phyloP scores from a whole-genome alignment of 2,797 vertebrate species.

The Myripristis murdjan region DNA sequence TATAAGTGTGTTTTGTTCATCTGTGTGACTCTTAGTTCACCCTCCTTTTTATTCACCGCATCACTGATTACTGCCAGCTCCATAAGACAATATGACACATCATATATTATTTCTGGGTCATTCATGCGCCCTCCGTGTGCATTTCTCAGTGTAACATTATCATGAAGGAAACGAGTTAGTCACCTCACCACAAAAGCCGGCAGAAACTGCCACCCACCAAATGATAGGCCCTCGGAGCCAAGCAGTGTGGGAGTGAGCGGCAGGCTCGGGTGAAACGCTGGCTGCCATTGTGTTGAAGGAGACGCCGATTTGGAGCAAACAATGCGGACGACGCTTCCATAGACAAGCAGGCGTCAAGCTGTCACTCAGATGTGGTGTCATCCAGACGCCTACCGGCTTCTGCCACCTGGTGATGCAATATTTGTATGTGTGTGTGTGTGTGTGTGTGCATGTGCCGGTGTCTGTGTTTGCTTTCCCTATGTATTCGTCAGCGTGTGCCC shows the following conservation, averaged over 20 bases:
- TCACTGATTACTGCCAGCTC: background rate
- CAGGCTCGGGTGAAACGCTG: slow-evolving; percentile 40
- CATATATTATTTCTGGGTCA: slow-evolving; percentile 27
- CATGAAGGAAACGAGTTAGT: slow-evolving; percentile 39
- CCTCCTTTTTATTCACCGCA: background rate
- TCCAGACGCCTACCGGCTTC: slow-evolving; percentile 23
- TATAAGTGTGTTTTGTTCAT: too few relatives aligned
- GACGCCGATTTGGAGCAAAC: slow-evolving; percentile 67
- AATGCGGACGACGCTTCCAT: slow-evolving; percentile 58
- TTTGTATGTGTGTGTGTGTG: slow-evolving; percentile 17
- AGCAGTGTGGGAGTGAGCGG: slow-evolving; percentile 24
- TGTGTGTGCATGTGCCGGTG: slow-evolving; percentile 1
- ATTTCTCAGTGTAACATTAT: slow-evolving; percentile 52
- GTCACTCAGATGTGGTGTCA: slow-evolving; percentile 68
- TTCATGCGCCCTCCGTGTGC: background rate
- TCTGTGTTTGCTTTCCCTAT: background rate
- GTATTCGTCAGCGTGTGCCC: background rate
- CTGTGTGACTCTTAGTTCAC: too few relatives aligned
- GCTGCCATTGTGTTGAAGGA: slow-evolving; percentile 70
- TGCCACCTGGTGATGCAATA: slow-evolving; percentile 28
- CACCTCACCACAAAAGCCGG: slow-evolving; percentile 57
- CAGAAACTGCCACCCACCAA: slow-evolving; percentile 49
- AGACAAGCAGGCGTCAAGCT: slow-evolving; percentile 80
- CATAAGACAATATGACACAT: slow-evolving; percentile 26
- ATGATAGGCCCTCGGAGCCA: slow-evolving; percentile 46